phyloP scores from a whole-genome alignment of 1,140 invertebrate genomes.

The Metaphire vulgaris region DNA sequence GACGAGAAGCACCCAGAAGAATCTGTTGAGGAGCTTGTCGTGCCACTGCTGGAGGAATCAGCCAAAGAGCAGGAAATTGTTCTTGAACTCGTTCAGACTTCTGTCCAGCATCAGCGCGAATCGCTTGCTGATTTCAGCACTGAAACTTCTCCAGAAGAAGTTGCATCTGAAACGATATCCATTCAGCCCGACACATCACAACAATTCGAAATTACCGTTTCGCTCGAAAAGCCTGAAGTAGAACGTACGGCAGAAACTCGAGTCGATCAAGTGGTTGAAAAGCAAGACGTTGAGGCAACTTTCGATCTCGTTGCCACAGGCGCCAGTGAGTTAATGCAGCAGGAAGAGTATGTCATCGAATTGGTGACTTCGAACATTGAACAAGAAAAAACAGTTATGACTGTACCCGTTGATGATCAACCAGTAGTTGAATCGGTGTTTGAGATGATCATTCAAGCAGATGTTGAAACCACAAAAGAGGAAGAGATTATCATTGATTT shows the following conservation, averaged over 20 bases:
- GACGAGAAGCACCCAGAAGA: not conserved
- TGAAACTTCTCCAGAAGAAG: not conserved
- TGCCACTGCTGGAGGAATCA: not conserved
- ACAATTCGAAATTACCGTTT: not conserved
- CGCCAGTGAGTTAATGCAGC: not conserved
- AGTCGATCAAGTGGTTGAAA: not conserved
- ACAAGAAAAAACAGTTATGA: not conserved
- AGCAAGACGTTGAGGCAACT: not conserved
- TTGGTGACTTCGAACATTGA: not conserved
- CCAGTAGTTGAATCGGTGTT: not conserved
- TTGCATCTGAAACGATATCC: not conserved
- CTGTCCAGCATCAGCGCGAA: not conserved
- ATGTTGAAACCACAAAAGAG: constrained; percentile 5
- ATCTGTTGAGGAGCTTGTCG: not conserved
- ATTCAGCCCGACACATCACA: not conserved
- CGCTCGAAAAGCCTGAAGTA: not conserved
- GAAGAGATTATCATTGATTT: constrained; percentile 29
- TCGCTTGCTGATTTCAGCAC: not conserved
- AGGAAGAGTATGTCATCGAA: not conserved
- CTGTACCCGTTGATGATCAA: constrained; percentile 13
- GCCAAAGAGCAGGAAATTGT: not conserved
- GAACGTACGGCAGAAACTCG: not conserved
- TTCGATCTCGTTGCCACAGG: not conserved
- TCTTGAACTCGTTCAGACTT: not conserved
- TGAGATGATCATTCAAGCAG: constrained; percentile 3